These are phyloP conservation scores for Acrobasis consociella DNA, from an alignment of 2,888 invertebrate species.

Conservation along the genomic window DNA sequence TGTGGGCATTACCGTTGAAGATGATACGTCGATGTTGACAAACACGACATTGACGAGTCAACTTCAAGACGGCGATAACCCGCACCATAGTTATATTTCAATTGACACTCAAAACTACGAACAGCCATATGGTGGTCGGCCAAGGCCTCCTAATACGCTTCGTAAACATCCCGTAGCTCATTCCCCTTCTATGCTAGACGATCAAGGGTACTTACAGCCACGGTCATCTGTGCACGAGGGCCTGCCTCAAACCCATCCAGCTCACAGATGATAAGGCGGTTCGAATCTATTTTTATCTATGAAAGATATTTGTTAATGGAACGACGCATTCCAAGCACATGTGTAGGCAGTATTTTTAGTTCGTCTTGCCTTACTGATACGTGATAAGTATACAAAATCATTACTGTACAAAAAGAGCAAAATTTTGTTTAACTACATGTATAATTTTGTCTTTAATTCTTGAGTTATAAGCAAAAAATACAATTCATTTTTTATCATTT, in stretches of 20 bases:
- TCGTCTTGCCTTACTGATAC: conserved; percentile 68
- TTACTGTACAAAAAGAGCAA: conserved; percentile 30
- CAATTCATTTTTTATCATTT: conserved; percentile 52
- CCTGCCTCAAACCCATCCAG: conserved; percentile 77
- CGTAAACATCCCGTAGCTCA: conserved; percentile 72
- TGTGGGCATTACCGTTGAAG: conserved; percentile 78
- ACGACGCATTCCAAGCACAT: conserved; percentile 77
- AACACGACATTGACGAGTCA: conserved; percentile 84
- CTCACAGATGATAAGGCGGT: conserved; percentile 74
- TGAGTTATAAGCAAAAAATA: background rate
- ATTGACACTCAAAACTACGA: conserved; percentile 84
- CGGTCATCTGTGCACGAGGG: conserved; percentile 78
- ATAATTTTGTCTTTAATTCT: background rate
- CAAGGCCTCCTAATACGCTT: conserved; percentile 72
- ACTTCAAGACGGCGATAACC: conserved; percentile 84
- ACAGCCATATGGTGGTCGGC: conserved; percentile 73
- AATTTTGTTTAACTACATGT: background rate
- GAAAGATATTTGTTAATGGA: conserved; percentile 74
- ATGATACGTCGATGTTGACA: conserved; percentile 84
- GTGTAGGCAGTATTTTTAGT: conserved; percentile 71
- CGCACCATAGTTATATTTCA: conserved; percentile 87
- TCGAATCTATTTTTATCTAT: conserved; percentile 63
- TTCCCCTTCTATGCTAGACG: conserved; percentile 75
- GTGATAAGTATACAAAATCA: conserved; percentile 61
- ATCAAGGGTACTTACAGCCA: conserved; percentile 80